Conservation (phyloP, 2,797 vertebrate genomes). For the Anas acuta region DNA sequence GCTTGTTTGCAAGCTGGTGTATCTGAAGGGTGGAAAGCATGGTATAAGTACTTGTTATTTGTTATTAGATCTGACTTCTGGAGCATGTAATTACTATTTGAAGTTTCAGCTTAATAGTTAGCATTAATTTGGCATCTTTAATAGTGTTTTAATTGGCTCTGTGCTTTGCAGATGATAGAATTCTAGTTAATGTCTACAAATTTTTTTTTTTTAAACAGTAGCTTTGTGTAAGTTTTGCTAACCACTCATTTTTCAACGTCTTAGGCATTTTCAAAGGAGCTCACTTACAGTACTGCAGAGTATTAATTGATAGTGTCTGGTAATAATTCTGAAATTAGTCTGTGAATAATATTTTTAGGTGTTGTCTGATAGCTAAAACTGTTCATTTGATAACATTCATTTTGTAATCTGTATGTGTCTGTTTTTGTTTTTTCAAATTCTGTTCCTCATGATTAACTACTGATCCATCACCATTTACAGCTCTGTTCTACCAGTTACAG, state of each 20-base stretch:
- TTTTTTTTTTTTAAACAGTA: background rate
- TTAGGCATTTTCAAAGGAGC: background rate
- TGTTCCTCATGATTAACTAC: background rate
- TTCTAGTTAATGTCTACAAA: background rate
- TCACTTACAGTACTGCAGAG: background rate
- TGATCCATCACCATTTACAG: background rate
- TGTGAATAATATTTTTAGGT: background rate
- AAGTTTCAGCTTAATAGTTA: background rate
- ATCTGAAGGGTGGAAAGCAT: background rate
- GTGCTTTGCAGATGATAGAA: background rate
- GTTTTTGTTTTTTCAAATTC: background rate
- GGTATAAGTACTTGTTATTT: background rate
- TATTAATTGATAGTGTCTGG: background rate
- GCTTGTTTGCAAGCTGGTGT: background rate
- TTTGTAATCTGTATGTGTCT: background rate
- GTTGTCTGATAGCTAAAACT: background rate
- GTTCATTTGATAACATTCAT: background rate
- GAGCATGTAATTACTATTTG: background rate
- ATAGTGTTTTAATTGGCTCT: background rate
- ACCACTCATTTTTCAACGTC: background rate
- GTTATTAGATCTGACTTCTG: background rate
- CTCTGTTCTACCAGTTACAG: background rate
- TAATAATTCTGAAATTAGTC: background rate
- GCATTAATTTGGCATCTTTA: slow-evolving; percentile 12
- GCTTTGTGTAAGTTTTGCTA: background rate